Percentiles rank a stretch among this genome's conserved stretches.
phyloP scores from a whole-genome alignment of 2,797 vertebrate species.

The Chrysocyon brachyurus region DNA sequence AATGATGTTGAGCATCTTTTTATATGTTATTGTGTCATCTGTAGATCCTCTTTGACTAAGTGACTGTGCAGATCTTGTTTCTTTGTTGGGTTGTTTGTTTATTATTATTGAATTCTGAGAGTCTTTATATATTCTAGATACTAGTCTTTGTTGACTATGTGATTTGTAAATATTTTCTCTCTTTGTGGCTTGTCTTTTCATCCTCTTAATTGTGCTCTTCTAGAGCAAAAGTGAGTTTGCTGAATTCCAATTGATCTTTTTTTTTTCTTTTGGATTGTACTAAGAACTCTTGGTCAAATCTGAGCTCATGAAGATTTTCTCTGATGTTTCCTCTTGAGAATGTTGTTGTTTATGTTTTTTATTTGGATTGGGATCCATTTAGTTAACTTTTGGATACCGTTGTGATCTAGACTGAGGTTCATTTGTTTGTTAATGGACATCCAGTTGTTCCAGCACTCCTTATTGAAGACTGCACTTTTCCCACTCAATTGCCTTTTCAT shows the following conservation, averaged over 20 bases:
- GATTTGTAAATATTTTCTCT: slow-evolving; percentile 11
- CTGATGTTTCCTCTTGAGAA: neutral
- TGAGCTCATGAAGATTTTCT: neutral
- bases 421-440: neutral
- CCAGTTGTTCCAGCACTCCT: neutral
- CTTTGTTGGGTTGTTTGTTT: neutral
- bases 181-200: neutral
- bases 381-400: neutral
- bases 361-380: neutral
- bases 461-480: neutral
- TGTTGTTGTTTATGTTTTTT: slow-evolving; percentile 14
- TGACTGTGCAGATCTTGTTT: neutral
- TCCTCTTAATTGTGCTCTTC: neutral
- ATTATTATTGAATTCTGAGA: neutral
- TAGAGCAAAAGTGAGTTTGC: neutral
- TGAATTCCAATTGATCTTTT: neutral
- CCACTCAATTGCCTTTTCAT: neutral
- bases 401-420: neutral
- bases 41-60: neutral
- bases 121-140: neutral
- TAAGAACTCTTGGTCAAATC: slow-evolving; percentile 34
- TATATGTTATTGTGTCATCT: neutral
- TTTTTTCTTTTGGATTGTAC: neutral
- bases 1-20: neutral
- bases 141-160: neutral